A percentile compares a stretch with the other conserved stretches of the same genome.
Evolutionary conservation across 1,140 invertebrate genomes (phyloP).

Genomic region (Drosophila nebulosa): DNA sequence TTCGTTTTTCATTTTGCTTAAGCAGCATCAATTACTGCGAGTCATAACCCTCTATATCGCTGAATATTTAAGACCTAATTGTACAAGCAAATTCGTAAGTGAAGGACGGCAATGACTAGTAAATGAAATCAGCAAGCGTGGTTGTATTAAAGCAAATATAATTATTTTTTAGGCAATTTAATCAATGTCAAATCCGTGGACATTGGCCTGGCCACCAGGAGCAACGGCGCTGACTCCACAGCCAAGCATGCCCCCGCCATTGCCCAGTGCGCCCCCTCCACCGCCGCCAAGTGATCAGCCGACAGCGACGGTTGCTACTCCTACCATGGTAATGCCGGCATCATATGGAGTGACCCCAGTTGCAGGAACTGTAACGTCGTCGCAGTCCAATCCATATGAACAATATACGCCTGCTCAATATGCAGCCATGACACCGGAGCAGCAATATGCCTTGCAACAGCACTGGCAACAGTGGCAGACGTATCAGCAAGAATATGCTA

Average conservation of each 20-base stretch:
- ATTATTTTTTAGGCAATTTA: neutral
- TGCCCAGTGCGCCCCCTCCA: conserved; percentile 61
- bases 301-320: neutral
- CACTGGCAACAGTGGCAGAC: conserved; percentile 92
- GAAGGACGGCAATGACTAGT: neutral
- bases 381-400: conserved; percentile 69
- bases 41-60: neutral
- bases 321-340: neutral
- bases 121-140: neutral
- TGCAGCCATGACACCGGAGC: conserved; percentile 82
- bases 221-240: conserved; percentile 48
- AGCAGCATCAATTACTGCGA: neutral
- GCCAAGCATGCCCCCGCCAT: conserved; percentile 58
- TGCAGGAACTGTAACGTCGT: neutral
- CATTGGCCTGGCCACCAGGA: conserved; percentile 23
- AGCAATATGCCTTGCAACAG: conserved; percentile 84
- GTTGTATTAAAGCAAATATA: neutral
- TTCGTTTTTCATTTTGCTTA: neutral
- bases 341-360: neutral
- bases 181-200: conserved; percentile 71
- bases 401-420: conserved; percentile 88
- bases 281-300: conserved; percentile 47
- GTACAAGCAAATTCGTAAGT: neutral
- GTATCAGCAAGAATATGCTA: conserved; percentile 91
- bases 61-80: neutral